Conservation (phyloP, 1,140 invertebrate species). For the Sweltsa coloradensis region DNA sequence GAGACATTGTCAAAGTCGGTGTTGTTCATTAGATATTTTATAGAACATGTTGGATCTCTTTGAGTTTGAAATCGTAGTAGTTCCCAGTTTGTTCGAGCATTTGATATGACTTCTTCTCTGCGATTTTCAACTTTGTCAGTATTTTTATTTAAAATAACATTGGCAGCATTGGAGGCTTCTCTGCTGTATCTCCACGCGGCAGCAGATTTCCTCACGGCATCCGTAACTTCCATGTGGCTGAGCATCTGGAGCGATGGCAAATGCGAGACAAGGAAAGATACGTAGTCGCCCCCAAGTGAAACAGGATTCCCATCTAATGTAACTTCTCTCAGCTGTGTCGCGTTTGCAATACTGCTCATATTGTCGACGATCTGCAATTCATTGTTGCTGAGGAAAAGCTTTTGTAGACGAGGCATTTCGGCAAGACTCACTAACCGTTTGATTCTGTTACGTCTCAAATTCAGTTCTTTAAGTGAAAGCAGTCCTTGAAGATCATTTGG, state of each 20-base stretch:
- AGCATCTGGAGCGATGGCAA: constrained; percentile 53
- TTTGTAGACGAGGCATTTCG: constrained; percentile 63
- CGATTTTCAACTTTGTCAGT: constrained; percentile 49
- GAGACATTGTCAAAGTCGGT: constrained; percentile 25
- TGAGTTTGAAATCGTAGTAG: constrained; percentile 53
- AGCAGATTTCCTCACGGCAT: constrained; percentile 57
- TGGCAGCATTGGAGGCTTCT: constrained; percentile 51
- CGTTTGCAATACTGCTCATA: constrained; percentile 60
- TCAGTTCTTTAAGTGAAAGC: constrained; percentile 65
- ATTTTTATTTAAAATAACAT: constrained; percentile 41
- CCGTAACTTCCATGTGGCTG: constrained; percentile 53
- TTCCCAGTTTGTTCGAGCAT: constrained; percentile 72
- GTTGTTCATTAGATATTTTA: constrained; percentile 24
- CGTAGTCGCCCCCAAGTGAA: constrained; percentile 54
- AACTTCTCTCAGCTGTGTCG: constrained; percentile 59
- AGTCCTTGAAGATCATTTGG: constrained; percentile 62
- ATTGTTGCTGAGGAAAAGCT: constrained; percentile 77
- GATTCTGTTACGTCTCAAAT: constrained; percentile 74
- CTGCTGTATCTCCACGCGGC: constrained; percentile 62
- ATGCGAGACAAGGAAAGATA: constrained; percentile 66
- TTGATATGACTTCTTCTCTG: constrained; percentile 64
- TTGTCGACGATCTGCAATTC: constrained; percentile 72
- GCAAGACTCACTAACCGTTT: constrained; percentile 67
- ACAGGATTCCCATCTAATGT: constrained; percentile 81
- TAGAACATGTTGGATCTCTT: constrained; percentile 26